Evolutionary conservation across 1,140 invertebrate species (phyloP).

Genomic region (Chrysomallon squamiferum): DNA sequence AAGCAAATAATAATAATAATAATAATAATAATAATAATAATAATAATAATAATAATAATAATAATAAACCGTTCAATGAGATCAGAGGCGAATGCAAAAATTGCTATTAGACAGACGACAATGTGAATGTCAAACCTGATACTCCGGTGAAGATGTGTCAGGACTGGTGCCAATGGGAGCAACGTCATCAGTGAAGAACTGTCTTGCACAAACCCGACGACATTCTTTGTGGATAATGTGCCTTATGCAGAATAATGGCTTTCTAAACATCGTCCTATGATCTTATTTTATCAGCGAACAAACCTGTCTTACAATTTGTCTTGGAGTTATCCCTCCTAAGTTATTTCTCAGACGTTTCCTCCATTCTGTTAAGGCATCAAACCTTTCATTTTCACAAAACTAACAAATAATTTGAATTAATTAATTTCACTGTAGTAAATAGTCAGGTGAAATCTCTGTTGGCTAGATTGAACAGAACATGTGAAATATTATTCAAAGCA

Average conservation of each 20-base stretch:
- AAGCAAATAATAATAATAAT: not conserved
- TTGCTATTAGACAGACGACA: not conserved
- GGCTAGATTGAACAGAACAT: too few relatives aligned
- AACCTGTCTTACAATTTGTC: not conserved
- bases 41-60: not conserved
- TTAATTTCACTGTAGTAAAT: too few relatives aligned
- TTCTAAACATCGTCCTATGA: not conserved
- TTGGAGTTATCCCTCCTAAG: too few relatives aligned
- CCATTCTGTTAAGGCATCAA: not conserved
- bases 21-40: not conserved
- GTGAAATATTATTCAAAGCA: too few relatives aligned
- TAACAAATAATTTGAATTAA: too few relatives aligned
- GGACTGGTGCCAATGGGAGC: slow-evolving; percentile 29
- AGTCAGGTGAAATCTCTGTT: too few relatives aligned
- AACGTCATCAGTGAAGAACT: slow-evolving; percentile 10
- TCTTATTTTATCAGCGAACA: not conserved
- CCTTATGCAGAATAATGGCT: too few relatives aligned
- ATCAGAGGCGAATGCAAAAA: not conserved
- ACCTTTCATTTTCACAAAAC: too few relatives aligned
- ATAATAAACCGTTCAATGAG: not conserved
- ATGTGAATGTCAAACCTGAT: slow-evolving; percentile 20
- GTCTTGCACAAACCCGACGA: not conserved
- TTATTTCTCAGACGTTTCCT: too few relatives aligned
- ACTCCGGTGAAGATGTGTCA: slow-evolving; percentile 41
- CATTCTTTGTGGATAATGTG: too few relatives aligned